These are phyloP conservation scores for Platichthys flesus DNA, from an alignment of 2,113 vertebrate species.

Conservation along the genomic window DNA sequence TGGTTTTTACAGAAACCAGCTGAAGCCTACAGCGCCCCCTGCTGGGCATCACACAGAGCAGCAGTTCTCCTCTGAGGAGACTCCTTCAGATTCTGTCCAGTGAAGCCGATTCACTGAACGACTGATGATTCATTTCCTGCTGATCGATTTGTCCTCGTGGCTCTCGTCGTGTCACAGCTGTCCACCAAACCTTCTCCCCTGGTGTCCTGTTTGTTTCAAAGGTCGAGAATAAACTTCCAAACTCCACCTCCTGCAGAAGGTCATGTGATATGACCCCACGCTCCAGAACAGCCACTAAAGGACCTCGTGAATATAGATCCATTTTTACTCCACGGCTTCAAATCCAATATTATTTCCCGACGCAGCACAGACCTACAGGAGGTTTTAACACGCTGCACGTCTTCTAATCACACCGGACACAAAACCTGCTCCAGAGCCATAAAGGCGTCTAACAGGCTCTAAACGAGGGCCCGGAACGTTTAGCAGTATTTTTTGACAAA, in stretches of 20 bases:
- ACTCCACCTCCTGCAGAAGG: neutral
- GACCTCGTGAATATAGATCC: too few relatives aligned
- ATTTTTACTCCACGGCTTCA: neutral
- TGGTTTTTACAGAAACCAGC: neutral
- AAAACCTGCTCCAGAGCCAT: conserved; percentile 18
- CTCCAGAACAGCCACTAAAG: too few relatives aligned
- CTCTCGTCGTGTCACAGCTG: too few relatives aligned
- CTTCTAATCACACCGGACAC: conserved; percentile 31
- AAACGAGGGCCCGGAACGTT: conserved; percentile 55
- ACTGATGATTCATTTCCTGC: neutral
- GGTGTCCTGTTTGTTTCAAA: neutral
- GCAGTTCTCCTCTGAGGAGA: neutral
- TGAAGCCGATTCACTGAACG: neutral
- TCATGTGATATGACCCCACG: neutral
- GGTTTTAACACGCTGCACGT: neutral
- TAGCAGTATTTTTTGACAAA: conserved; percentile 47
- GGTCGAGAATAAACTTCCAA: too few relatives aligned
- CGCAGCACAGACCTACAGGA: neutral
- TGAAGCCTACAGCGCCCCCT: conserved; percentile 53
- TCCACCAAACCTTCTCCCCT: neutral
- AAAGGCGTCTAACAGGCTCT: conserved; percentile 38
- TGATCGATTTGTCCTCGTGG: neutral
- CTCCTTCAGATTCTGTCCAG: neutral
- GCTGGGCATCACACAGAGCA: neutral
- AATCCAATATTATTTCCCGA: neutral